Base-by-base conservation (phyloP, 2,797 vertebrate species). In the Amphiprion clarkii region DNA sequence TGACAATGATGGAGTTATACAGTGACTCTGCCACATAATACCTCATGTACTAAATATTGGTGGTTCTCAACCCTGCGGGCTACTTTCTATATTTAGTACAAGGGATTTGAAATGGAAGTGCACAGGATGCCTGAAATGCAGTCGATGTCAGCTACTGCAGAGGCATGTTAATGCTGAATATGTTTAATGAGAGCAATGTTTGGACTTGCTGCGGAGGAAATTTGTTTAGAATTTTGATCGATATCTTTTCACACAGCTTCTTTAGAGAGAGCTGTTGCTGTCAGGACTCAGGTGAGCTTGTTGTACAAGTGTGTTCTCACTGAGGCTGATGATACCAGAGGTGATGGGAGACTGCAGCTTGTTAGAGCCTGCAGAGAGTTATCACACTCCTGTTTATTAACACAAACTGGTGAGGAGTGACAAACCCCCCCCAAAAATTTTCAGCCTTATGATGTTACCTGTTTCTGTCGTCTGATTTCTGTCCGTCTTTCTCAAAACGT, bases 21-120 rank as follows among this genome's bases (percentile, higher is more conserved):
- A 87, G 79, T 62, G 64, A 78, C 52, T 83, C 62, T 19, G 60
- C 46, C 64, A 70, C 63, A 73, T 78, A 54, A 81, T 79, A 79
- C 64, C 66, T 72, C 56, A 27, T 70, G 68, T 57, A 73, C 70
- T 77, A 77, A 89, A 86, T 74, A 91, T 74, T 72, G 69, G 76
- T 66, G 48, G 51, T 66, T 86, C 69, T 88, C 82, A 71, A 54
- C 71, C 61, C 74, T 14, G 8, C 53, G 51, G 78, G 78, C 71
- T 69, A 39, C 42, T 46, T 74, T 82, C 89, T 87, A 87, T 86
- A 75, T 91, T 89, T 91, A 91, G 79, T 51, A 62, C 57, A 57
- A 63, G 54, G 67, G 58, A 86, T 83, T 83, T 86, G 66, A 83
- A 80, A 70, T 54, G 70, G 71, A 82, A 79, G 53, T 51, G 68